phyloP scores from a whole-genome alignment of 2,797 vertebrate genomes.

The Danio choprae region DNA sequence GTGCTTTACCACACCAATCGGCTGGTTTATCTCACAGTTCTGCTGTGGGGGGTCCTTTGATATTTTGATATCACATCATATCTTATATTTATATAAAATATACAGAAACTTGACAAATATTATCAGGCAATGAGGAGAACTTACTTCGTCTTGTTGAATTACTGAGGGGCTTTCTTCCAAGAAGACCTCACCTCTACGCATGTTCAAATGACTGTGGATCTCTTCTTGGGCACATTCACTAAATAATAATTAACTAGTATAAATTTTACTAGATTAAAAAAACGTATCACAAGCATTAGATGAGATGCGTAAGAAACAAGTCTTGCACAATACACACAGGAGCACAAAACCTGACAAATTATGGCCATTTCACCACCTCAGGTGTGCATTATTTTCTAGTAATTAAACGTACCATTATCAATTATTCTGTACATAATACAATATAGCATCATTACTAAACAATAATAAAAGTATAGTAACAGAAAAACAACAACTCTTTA shows the following conservation, averaged over 20 bases:
- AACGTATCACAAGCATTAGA: too few species aligned
- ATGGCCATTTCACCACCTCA: too few species aligned
- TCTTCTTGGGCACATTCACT: slow-evolving; percentile 45
- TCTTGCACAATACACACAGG: too few species aligned
- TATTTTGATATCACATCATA: not conserved
- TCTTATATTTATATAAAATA: not conserved
- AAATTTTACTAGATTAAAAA: too few species aligned
- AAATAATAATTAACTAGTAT: not conserved
- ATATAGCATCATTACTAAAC: too few species aligned
- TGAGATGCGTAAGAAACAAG: too few species aligned
- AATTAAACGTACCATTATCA: too few species aligned
- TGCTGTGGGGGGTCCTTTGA: slow-evolving; percentile 1
- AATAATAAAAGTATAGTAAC: too few species aligned
- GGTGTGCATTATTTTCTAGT: too few species aligned
- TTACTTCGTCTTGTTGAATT: slow-evolving; percentile 29
- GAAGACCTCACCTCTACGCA: not conserved
- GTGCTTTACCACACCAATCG: slow-evolving; percentile 71
- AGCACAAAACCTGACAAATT: too few species aligned
- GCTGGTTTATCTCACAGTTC: slow-evolving; percentile 60
- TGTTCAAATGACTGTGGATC: not conserved
- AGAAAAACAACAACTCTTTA: too few species aligned
- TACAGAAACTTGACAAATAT: not conserved
- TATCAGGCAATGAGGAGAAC: not conserved
- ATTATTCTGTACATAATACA: too few species aligned
- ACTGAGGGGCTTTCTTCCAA: not conserved